phyloP scores from a whole-genome alignment of 2,797 vertebrate genomes.

The Crocidura indochinensis region DNA sequence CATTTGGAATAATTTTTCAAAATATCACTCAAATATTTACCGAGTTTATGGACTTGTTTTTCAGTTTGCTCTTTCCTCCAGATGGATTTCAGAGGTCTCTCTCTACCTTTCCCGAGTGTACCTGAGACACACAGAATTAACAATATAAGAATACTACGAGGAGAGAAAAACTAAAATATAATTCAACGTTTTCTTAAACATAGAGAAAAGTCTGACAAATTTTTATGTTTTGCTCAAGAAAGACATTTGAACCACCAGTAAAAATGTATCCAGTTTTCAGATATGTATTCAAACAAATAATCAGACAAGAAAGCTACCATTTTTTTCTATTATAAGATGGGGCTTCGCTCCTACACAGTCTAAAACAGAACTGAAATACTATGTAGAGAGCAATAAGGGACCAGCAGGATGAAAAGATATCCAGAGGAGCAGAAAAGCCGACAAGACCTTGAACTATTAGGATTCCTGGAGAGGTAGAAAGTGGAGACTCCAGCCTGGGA shows the following conservation, averaged over 20 bases:
- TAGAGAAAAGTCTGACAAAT: neutral
- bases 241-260: neutral
- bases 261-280: constrained; percentile 19
- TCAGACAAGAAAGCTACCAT: neutral
- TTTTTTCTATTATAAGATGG: constrained; percentile 44
- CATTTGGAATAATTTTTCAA: constrained; percentile 3
- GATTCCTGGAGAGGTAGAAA: constrained; percentile 3
- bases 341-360: neutral
- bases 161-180: constrained; percentile 41
- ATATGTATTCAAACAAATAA: constrained; percentile 16
- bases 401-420: neutral
- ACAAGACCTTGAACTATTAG: constrained; percentile 35
- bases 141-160: constrained; percentile 30
- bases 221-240: constrained; percentile 38
- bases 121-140: neutral
- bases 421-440: constrained; percentile 37
- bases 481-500: neutral
- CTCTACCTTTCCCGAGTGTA: neutral
- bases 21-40: constrained; percentile 7
- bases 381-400: constrained; percentile 38
- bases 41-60: constrained; percentile 49
- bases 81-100: constrained; percentile 10
- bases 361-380: constrained; percentile 61
- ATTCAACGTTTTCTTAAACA: constrained; percentile 16
- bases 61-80: constrained; percentile 17